Evolutionary conservation across 1,140 invertebrate genomes (phyloP).

Genomic region (Cardiocondyla obscurior): DNA sequence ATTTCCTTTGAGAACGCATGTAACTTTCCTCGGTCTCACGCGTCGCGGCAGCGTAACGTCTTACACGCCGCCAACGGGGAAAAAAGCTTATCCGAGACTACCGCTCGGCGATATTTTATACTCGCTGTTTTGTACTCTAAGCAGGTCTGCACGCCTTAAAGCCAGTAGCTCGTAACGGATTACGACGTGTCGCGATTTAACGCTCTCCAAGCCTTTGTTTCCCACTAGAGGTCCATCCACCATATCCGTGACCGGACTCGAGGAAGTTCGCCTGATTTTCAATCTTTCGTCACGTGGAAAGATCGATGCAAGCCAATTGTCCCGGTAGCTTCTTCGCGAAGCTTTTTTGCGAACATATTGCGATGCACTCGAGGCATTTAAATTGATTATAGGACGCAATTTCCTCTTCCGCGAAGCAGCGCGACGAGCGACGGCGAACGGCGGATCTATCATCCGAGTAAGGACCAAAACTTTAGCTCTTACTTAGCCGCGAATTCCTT

Average conservation of each 20-base stretch:
- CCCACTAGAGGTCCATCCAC: conserved; percentile 2
- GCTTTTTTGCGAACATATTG: background rate
- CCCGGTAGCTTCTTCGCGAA: background rate
- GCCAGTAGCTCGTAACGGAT: conserved; percentile 23
- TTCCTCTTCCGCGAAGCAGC: background rate
- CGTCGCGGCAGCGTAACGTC: background rate
- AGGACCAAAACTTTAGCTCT: conserved; percentile 29
- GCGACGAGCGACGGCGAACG: background rate
- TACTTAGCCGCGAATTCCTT: conserved; percentile 38
- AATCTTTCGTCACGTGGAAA: background rate
- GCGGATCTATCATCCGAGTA: background rate
- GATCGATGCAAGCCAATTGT: background rate
- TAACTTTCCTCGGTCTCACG: background rate
- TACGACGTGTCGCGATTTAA: conserved; percentile 47
- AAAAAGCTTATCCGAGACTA: background rate
- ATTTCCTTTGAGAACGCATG: conserved; percentile 50
- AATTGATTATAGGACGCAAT: background rate
- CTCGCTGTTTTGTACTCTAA: conserved; percentile 28
- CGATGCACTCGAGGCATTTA: background rate
- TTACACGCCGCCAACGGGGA: background rate
- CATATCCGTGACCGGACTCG: conserved; percentile 39
- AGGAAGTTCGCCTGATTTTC: background rate
- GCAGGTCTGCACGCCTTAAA: conserved; percentile 41
- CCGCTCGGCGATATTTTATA: conserved; percentile 24
- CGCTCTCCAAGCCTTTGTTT: conserved; percentile 37